Evolutionary conservation across 2,797 vertebrate genomes (phyloP).

Genomic region (Macroramphosus scolopax): DNA sequence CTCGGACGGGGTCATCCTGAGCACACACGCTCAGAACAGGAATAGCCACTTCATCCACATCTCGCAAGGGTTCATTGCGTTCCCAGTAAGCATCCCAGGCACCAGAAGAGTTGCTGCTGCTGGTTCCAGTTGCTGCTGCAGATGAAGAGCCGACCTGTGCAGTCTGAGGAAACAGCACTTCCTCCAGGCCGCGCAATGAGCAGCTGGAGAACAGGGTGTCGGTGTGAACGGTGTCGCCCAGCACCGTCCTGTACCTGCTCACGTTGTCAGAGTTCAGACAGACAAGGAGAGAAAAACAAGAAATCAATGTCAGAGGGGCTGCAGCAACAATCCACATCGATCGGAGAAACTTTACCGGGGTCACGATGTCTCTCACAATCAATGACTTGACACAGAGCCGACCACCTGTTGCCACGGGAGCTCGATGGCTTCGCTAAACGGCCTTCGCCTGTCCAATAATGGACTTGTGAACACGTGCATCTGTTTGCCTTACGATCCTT

Average conservation of each 20-base stretch:
- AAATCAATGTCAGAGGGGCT: constrained; percentile 49
- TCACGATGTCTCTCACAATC: constrained; percentile 61
- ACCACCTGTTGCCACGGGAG: constrained; percentile 57
- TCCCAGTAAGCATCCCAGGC: constrained; percentile 85
- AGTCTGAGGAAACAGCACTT: constrained; percentile 77
- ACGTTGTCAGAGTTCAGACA: constrained; percentile 6
- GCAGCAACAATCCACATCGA: constrained; percentile 41
- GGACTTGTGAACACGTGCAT: constrained; percentile 6
- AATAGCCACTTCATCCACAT: constrained; percentile 84
- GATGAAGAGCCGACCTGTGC: constrained; percentile 18
- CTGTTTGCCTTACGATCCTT: constrained; percentile 2
- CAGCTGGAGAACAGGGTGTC: constrained; percentile 78
- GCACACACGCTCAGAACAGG: constrained; percentile 82
- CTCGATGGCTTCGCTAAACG: constrained; percentile 43
- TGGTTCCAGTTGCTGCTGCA: constrained; percentile 12
- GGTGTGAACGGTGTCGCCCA: constrained; percentile 73
- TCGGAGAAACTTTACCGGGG: constrained; percentile 46
- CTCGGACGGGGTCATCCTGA: constrained; percentile 80
- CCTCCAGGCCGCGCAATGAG: constrained; percentile 77
- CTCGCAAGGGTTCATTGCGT: constrained; percentile 80
- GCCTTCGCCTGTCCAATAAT: constrained; percentile 26
- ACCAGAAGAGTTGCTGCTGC: constrained; percentile 16
- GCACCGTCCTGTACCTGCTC: constrained; percentile 78
- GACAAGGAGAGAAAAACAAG: constrained; percentile 24
- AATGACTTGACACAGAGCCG: constrained; percentile 42